Evolutionary conservation across 1,140 invertebrate genomes (phyloP), one percentile per base, ranked within the genome.

Genomic region (Drosophila willistoni): DNA sequence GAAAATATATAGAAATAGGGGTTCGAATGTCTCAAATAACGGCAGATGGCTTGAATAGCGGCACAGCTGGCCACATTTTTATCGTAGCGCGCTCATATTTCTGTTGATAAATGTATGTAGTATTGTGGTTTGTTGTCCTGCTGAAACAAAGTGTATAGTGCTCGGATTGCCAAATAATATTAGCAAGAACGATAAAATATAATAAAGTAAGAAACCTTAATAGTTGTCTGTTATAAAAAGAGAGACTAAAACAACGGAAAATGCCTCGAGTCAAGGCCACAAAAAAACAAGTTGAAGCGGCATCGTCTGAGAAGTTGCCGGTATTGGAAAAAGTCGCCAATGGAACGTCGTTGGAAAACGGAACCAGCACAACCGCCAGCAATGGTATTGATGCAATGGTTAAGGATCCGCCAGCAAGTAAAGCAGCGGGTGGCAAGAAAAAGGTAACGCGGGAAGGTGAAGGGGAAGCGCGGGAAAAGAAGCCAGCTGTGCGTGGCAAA

Each of bases 221-320:
- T 7, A 12, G 3, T 51, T 22, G 1, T 10, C 3, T 22, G 44
- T 51, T 9, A 2, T n/a, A 51, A 51, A 22, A n/a, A n/a, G n/a
- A 22, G 7, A n/a, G 12, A 55, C 7, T 3, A 22, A 25, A 9
- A 25, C 9, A 22, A 22, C 39, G 36, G 14, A 72, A 36, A 36
- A 86, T 86, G 83, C 83, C 79, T 14, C 83, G 83, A 19, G 68
- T 39, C 25, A 86, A 86, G 71, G 14, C 63, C 14, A 42, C 55
- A 44, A 80, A 73, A 62, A 87, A 89, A 56, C 65, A 62, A 77
- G 44, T 29, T 17, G 61, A 65, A 36, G 17, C 55, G 29, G 29
- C 19, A 36, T 34, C 44, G 56, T 36, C 56, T 59, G 33, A 59
- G 34, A 19, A 7, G 44, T 9, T 51, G 56, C n/a, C 56, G 33